Evolutionary conservation across 2,888 invertebrate species (phyloP).

Genomic region (Eurytoma adleriae): DNA sequence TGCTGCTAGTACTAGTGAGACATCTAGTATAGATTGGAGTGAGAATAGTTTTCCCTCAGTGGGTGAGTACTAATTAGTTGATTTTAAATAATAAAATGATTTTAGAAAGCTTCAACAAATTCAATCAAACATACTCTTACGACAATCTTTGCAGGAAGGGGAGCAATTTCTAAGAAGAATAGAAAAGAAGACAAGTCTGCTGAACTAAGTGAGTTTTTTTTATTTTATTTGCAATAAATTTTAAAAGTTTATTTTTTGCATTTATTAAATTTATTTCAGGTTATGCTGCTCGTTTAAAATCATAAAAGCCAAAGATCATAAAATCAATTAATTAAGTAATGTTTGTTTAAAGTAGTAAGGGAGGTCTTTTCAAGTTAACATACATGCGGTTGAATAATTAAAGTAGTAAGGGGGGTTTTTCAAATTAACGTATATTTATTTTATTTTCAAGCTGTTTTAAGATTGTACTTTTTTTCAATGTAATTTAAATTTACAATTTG

Average conservation of each 20-base stretch:
- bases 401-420: neutral
- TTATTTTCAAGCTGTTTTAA: neutral
- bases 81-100: neutral
- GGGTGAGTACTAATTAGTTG: slow-evolving; percentile 55
- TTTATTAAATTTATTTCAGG: neutral
- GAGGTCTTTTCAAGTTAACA: neutral
- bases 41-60: slow-evolving; percentile 62
- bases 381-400: neutral
- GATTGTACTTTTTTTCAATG: neutral
- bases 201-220: neutral
- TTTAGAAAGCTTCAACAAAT: neutral
- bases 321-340: neutral
- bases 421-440: neutral
- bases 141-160: slow-evolving; percentile 29
- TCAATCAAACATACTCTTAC: neutral
- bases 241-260: no score
- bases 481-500: neutral
- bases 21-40: slow-evolving; percentile 54
- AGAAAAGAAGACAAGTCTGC: neutral
- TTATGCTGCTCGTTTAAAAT: slow-evolving; percentile 2
- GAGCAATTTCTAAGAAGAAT: slow-evolving; percentile 2
- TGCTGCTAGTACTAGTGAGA: slow-evolving; percentile 39
- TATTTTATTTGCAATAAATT: neutral
- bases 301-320: neutral
- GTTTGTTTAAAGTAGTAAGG: neutral